phyloP scores from a whole-genome alignment of 2,797 vertebrate species.

The Enteromius paludinosus region DNA sequence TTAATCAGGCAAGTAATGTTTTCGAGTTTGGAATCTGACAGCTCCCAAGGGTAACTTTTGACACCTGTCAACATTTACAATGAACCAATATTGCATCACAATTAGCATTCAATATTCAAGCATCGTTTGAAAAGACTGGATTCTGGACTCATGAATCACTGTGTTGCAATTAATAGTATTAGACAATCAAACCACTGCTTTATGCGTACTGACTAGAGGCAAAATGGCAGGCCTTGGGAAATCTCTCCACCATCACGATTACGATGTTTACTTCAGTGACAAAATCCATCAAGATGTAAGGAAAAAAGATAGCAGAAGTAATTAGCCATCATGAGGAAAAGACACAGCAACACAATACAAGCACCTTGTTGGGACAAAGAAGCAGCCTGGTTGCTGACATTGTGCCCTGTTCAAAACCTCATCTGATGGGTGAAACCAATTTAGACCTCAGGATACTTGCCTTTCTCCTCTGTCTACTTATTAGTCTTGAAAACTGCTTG shows the following conservation, averaged over 20 bases:
- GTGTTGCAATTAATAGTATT: slow-evolving; percentile 17
- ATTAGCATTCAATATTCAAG: slow-evolving; percentile 19
- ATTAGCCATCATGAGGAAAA: neutral
- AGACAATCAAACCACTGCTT: slow-evolving; percentile 13
- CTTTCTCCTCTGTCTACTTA: neutral
- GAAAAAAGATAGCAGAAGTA: neutral
- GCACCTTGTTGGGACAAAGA: neutral
- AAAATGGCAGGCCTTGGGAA: slow-evolving; percentile 4
- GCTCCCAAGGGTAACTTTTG: slow-evolving; percentile 36
- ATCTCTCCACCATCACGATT: neutral
- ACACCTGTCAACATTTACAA: slow-evolving; percentile 41
- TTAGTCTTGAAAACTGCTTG: neutral
- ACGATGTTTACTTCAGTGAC: neutral
- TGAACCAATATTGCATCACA: slow-evolving; percentile 28
- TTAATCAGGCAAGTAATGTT: slow-evolving; percentile 41
- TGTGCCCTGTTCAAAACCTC: neutral
- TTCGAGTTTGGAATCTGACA: slow-evolving; percentile 38
- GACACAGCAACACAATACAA: neutral
- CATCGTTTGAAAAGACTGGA: slow-evolving; percentile 1
- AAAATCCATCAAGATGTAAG: neutral
- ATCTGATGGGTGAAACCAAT: slow-evolving; percentile 18
- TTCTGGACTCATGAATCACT: neutral
- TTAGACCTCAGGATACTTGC: neutral
- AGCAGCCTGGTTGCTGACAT: neutral
- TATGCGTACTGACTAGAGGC: slow-evolving; percentile 16